These are phyloP conservation scores for Polietes domitor DNA, from an alignment of 2,888 invertebrate genomes.

Conservation along the genomic window DNA sequence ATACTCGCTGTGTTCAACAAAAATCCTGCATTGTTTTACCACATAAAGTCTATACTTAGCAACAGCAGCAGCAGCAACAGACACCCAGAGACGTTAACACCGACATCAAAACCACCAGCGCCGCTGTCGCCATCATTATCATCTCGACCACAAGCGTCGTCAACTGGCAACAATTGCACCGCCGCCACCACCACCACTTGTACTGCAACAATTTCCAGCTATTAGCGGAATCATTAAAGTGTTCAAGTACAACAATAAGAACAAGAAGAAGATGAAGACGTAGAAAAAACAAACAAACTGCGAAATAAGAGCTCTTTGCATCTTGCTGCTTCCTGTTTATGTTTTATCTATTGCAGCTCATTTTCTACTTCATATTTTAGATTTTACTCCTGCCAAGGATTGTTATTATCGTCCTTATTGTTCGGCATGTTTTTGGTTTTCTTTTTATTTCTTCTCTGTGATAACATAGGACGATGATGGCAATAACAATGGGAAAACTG, in stretches of 20 bases:
- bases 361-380: neutral
- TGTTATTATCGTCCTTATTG: neutral
- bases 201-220: conserved; percentile 52
- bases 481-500: neutral
- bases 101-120: neutral
- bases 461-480: neutral
- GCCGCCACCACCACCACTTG: no score
- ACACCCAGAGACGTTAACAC: neutral
- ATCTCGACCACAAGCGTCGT: neutral
- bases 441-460: no score
- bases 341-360: neutral
- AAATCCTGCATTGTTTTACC: neutral
- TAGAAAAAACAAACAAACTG: neutral
- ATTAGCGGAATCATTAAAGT: conserved; percentile 40
- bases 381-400: neutral
- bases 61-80: neutral
- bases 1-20: no score
- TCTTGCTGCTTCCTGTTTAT: neutral
- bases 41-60: neutral
- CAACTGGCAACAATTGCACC: conserved; percentile 39
- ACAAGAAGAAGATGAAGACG: no score
- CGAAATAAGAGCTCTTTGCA: neutral
- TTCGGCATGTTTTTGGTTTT: neutral
- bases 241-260: conserved; percentile 29
- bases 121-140: neutral